These are phyloP conservation scores for Scylla paramamosain DNA, from an alignment of 1,140 invertebrate genomes.

Conservation along the genomic window DNA sequence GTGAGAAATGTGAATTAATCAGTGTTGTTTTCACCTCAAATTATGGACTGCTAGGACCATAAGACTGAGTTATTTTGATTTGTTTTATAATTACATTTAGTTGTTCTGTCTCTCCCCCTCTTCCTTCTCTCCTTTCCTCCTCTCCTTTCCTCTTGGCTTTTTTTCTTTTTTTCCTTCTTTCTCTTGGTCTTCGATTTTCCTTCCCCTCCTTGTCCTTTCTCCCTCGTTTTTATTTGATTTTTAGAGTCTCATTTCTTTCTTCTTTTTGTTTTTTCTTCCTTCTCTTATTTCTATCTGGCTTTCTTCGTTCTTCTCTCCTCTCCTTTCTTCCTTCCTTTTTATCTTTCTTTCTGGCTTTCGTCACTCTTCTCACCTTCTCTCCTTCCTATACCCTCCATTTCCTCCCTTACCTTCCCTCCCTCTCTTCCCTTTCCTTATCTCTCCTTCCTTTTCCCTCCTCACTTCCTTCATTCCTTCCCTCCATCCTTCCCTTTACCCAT, in stretches of 20 bases:
- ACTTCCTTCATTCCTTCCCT: too few species aligned
- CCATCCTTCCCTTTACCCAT: too few species aligned
- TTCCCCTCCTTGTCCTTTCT: not conserved
- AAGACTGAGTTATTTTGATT: not conserved
- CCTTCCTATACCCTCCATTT: too few species aligned
- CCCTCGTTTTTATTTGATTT: not conserved
- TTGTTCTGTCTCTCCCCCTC: not conserved
- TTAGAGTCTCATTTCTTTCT: not conserved
- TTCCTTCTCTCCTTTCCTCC: not conserved
- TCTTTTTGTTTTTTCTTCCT: not conserved
- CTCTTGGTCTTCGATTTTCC: not conserved
- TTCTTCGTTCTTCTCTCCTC: too few species aligned
- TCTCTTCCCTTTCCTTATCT: too few species aligned
- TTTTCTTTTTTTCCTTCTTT: not conserved
- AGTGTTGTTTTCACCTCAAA: not conserved
- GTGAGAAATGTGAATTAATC: constrained; percentile 22
- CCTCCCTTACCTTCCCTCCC: too few species aligned
- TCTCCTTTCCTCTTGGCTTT: not conserved
- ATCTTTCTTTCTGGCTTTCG: too few species aligned
- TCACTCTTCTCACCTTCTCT: too few species aligned
- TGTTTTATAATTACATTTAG: constrained; percentile 11
- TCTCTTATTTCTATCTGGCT: not conserved
- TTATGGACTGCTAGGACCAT: not conserved
- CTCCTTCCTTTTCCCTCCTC: too few species aligned
- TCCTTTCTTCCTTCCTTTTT: too few species aligned